These are phyloP conservation scores for Tethya wilhelma DNA, from an alignment of 37 sponge, comb jelly and placozoan species.

Conservation along the genomic window DNA sequence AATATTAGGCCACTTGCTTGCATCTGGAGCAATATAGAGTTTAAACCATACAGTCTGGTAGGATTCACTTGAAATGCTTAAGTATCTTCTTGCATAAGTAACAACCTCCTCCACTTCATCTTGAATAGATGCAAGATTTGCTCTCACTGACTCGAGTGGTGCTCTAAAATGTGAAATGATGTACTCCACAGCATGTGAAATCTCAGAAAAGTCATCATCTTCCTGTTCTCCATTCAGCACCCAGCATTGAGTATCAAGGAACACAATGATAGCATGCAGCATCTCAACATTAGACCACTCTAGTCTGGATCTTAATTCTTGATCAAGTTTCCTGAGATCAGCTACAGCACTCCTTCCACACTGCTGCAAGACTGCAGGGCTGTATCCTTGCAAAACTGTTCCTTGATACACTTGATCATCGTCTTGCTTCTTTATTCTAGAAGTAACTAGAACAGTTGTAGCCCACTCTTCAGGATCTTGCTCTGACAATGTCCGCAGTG, in stretches of 20 bases:
- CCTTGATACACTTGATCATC: conserved; percentile 22
- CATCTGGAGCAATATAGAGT: background rate
- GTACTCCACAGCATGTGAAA: background rate
- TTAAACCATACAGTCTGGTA: conserved; percentile 1
- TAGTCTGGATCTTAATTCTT: conserved; percentile 40
- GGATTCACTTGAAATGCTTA: background rate
- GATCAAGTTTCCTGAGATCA: conserved; percentile 31
- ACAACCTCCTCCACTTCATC: background rate
- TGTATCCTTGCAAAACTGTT: background rate
- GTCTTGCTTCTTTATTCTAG: conserved; percentile 12
- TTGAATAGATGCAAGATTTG: background rate
- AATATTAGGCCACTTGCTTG: background rate
- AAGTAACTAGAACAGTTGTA: conserved; percentile 11
- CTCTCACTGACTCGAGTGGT: background rate
- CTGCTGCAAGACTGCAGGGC: background rate
- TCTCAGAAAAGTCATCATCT: background rate
- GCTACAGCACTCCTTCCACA: conserved; percentile 11
- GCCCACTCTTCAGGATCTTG: conserved; percentile 24
- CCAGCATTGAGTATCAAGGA: no score
- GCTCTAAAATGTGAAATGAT: conserved; percentile 4
- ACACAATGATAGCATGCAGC: conserved; percentile 14
- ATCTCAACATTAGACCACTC: conserved; percentile 58
- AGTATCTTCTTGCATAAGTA: background rate
- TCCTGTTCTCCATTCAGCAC: no score
- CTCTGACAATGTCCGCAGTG: background rate